Evolutionary conservation across 2,113 vertebrate species (phyloP), one percentile per base, ranked within the genome.

Genomic region (Gopherus evgoodei): DNA sequence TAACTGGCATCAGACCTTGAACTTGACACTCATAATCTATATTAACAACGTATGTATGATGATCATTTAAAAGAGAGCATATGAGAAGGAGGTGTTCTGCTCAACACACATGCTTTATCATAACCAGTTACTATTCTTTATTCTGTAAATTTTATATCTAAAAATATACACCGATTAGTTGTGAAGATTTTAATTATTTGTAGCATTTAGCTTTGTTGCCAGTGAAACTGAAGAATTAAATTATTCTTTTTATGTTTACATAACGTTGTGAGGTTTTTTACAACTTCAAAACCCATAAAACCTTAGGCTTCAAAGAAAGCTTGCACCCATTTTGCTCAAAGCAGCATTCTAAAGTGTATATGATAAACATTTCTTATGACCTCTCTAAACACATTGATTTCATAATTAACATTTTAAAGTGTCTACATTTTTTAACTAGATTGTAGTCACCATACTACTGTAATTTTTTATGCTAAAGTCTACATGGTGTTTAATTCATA

Each of bases 181-280:
- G 72, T 76, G 83, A 72, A 95, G 65, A 53, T 88, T 94, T 90
- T 72, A 65, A 86, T 94, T 54, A 85, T n/a, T n/a, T 69, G 31
- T 69, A 35, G 62, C 31, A 69, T n/a, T 62, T 62, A 31, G 57
- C 16, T 65, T 72, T 72, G 65, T 38, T 72, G n/a, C n/a, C 65
- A 38, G n/a, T 72, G n/a, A 72, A 72, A 72, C n/a, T 62, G 59
- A 72, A 72, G 65, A 72, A 38, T 72, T 72, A 38, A 72, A 38
- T 69, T 69, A 6, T 65, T n/a, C 35, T n/a, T 69, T 69, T 69
- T 69, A n/a, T 87, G n/a, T 29, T 92, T 86, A n/a, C 84, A 4
- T 91, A 65, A 89, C 65, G 83, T 16, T 0, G 0, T 79, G 83
- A 75, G 10, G 88, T 53, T 89, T 29, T 69, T 76, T 14, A 76